A percentile compares a stretch with the other conserved stretches of the same genome.
Conservation (phyloP, 1,140 invertebrate genomes). For the Dendroctonus valens region DNA sequence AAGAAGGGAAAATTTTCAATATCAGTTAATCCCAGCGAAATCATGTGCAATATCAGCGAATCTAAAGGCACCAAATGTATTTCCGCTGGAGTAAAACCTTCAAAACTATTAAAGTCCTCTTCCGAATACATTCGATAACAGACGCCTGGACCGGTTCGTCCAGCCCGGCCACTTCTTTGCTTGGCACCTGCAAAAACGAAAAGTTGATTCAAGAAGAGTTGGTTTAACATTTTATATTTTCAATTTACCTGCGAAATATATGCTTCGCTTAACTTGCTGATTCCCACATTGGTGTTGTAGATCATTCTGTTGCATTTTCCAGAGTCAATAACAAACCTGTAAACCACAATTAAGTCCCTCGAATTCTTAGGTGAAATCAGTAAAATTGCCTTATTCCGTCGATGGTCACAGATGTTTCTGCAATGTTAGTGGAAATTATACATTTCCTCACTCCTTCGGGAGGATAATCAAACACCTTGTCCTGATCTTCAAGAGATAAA, state of each 20-base stretch:
- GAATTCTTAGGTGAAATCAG: not conserved
- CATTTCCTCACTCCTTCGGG: constrained; percentile 95
- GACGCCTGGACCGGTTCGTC: constrained; percentile 75
- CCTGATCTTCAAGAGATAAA: constrained; percentile 90
- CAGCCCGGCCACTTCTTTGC: constrained; percentile 87
- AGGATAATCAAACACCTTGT: constrained; percentile 97
- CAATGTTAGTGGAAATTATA: constrained; percentile 98
- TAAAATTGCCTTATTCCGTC: constrained; percentile 73
- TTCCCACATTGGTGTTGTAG: constrained; percentile 76
- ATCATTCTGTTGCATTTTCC: constrained; percentile 98
- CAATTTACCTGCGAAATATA: constrained; percentile 75
- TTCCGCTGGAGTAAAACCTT: constrained; percentile 76
- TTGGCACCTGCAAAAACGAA: constrained; percentile 65
- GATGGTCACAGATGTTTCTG: constrained; percentile 98
- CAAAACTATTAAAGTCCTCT: constrained; percentile 60
- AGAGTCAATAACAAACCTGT: constrained; percentile 93
- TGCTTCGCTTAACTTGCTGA: constrained; percentile 72
- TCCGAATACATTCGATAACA: constrained; percentile 87
- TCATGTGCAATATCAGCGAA: constrained; percentile 90
- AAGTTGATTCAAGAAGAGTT: not conserved
- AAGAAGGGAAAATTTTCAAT: constrained; percentile 93
- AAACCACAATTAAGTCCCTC: not conserved
- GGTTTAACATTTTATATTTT: too few relatives aligned
- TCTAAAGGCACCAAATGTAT: constrained; percentile 86
- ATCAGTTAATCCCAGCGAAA: constrained; percentile 90